Conservation (phyloP, 2,113 vertebrate genomes). For the Grammomys surdaster region DNA sequence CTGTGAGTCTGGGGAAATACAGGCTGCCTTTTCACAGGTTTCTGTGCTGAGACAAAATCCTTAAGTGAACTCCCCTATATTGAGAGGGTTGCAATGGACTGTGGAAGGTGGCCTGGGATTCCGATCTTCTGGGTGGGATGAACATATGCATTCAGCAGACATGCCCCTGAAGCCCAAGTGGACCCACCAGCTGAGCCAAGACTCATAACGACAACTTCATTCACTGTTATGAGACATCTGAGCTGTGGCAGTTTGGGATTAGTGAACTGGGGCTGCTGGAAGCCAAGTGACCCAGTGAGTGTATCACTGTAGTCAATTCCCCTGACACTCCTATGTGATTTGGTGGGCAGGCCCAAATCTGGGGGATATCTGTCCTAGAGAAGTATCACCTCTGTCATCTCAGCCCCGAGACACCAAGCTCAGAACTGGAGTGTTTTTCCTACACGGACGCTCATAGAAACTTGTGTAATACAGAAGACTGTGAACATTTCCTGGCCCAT, state of each 20-base stretch:
- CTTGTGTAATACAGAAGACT: slow-evolving; percentile 40
- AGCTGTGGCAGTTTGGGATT: accelerated
- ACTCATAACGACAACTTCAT: not conserved
- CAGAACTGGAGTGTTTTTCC: slow-evolving; percentile 46
- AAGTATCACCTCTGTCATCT: slow-evolving; percentile 54
- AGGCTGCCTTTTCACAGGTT: not conserved
- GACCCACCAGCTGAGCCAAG: not conserved
- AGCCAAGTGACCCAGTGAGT: accelerated
- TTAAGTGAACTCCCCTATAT: no score
- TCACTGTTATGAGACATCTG: not conserved
- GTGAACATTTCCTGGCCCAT: not conserved
- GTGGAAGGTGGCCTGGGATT: not conserved
- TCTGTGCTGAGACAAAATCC: not conserved
- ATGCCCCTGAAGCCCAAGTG: not conserved
- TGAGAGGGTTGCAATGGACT: not conserved
- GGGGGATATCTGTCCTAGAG: slow-evolving; percentile 30
- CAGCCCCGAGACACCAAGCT: slow-evolving; percentile 56
- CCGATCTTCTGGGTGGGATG: not conserved
- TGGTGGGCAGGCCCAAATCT: slow-evolving; percentile 52
- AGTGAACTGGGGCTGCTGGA: not conserved
- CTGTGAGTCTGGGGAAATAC: not conserved
- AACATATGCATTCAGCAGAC: not conserved
- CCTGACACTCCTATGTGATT: not conserved
- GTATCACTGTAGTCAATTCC: accelerated
- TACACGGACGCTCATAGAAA: slow-evolving; percentile 1